Evolutionary conservation across 2,797 vertebrate genomes (phyloP), one percentile per base, ranked within the genome.

Genomic region (Sebastes steindachneri): DNA sequence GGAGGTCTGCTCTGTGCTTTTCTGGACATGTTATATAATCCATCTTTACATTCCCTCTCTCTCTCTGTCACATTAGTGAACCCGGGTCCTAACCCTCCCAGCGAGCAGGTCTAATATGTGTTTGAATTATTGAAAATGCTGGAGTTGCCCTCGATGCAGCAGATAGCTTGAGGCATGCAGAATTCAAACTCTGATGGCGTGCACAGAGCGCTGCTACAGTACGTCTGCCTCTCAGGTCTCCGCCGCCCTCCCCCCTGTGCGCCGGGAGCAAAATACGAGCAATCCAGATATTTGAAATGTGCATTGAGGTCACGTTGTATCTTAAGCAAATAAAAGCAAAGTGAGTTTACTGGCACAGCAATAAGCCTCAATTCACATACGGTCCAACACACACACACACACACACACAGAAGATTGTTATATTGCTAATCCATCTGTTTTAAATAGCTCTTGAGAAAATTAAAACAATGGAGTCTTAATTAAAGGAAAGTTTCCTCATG

Each of bases 61-160:
- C 21, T 48, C 19, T 15, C 48, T 15, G 37, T 41, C 68, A 54
- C 66, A 35, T 37, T 4, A 3, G 23, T 67, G 60, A 68, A 4
- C 51, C 55, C 3, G 1, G 53, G 25, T 65, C 29, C 17, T 11
- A 8, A 29, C 60, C 33, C 67, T 77, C 60, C 45, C 35, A 62
- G 75, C 5, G 0, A 21, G 53, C 35, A 15, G 28, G 6, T 75
- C 53, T 73, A 75, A 79, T 53, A 26, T 23, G 26, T 17, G 4
- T 77, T 28, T 88, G 35, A 80, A 85, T 87, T 4, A 84, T 87
- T 89, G 10, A 88, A 78, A 75, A 28, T 14, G 41, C 57, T 11
- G 0, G 25, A 71, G 68, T 19, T 51, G 48, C 62, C 64, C 69
- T 79, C 5, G 5, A 53, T 83, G 55, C 15, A 57, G 68, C 76